phyloP scores from a whole-genome alignment of 2,113 vertebrate genomes.

The Sinocyclocheilus rhinocerous region DNA sequence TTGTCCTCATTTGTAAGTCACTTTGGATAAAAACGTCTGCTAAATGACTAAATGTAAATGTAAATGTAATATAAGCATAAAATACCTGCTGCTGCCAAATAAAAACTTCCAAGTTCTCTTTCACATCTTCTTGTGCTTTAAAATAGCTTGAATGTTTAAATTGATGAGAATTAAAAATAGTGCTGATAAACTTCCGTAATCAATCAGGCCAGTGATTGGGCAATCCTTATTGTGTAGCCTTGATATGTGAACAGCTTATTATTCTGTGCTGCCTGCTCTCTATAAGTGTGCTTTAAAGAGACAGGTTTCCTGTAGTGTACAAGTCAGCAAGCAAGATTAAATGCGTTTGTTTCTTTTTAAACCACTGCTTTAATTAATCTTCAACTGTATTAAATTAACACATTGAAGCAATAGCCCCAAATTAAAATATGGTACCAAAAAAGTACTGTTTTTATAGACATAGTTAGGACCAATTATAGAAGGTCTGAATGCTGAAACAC shows the following conservation, averaged over 20 bases:
- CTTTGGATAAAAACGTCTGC: too few species aligned
- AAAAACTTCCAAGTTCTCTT: neutral
- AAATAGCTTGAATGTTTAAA: neutral
- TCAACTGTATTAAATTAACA: neutral
- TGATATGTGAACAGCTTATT: neutral
- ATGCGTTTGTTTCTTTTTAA: neutral
- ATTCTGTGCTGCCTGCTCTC: neutral
- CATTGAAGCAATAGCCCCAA: neutral
- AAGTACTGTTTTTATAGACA: neutral
- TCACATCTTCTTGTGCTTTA: neutral
- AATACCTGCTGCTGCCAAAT: too few species aligned
- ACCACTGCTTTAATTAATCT: neutral
- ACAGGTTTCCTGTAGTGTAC: neutral
- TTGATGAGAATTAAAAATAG: too few species aligned
- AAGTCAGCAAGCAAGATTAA: neutral
- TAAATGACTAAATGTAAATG: too few species aligned
- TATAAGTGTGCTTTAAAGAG: neutral
- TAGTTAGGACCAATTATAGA: conserved; percentile 12
- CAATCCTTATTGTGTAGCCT: too few species aligned
- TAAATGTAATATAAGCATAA: too few species aligned
- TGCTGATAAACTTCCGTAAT: too few species aligned
- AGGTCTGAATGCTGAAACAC: neutral
- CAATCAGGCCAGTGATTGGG: too few species aligned
- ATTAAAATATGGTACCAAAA: neutral
- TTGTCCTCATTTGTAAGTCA: too few species aligned